A percentile compares a stretch with the other conserved stretches of the same genome.
Evolutionary conservation across 2,888 invertebrate species (phyloP).

Genomic region (Cistogaster globosa): DNA sequence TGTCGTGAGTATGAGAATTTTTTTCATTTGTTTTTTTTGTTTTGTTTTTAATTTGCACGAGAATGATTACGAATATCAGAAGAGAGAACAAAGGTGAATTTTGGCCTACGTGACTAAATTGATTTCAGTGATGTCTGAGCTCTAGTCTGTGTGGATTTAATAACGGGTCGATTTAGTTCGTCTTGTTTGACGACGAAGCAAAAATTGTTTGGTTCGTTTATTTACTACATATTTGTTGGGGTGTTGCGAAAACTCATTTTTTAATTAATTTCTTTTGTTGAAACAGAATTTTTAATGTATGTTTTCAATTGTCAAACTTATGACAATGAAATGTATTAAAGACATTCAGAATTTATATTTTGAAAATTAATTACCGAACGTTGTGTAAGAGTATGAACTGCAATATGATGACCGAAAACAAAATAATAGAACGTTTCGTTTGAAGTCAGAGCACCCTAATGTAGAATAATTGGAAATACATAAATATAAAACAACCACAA

Average conservation of each 20-base stretch:
- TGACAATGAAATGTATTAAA: neutral
- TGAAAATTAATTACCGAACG: no score
- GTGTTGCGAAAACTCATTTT: slow-evolving; percentile 14
- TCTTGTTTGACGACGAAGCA: slow-evolving; percentile 35
- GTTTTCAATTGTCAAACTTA: slow-evolving; percentile 6
- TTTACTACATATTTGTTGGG: slow-evolving; percentile 35
- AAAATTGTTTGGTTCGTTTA: slow-evolving; percentile 44
- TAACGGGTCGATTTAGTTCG: slow-evolving; percentile 27
- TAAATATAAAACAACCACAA: no score
- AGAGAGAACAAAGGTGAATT: slow-evolving; percentile 65
- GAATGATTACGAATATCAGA: slow-evolving; percentile 40
- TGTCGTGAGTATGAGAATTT: slow-evolving; percentile 50
- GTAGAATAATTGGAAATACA: no score
- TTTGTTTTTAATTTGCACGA: neutral
- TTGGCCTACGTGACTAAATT: slow-evolving; percentile 82
- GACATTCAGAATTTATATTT: no score
- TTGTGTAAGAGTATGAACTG: no score
- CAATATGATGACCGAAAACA: no score
- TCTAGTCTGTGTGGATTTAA: slow-evolving; percentile 57
- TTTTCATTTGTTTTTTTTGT: slow-evolving; percentile 19
- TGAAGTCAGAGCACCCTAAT: no score
- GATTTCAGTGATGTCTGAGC: slow-evolving; percentile 79
- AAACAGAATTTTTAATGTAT: slow-evolving; percentile 48
- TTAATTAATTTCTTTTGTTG: neutral
- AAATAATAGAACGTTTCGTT: no score